Evolutionary conservation across 2,797 vertebrate species (phyloP), one percentile per base, ranked within the genome.

Genomic region (Poeciliopsis presidionis): DNA sequence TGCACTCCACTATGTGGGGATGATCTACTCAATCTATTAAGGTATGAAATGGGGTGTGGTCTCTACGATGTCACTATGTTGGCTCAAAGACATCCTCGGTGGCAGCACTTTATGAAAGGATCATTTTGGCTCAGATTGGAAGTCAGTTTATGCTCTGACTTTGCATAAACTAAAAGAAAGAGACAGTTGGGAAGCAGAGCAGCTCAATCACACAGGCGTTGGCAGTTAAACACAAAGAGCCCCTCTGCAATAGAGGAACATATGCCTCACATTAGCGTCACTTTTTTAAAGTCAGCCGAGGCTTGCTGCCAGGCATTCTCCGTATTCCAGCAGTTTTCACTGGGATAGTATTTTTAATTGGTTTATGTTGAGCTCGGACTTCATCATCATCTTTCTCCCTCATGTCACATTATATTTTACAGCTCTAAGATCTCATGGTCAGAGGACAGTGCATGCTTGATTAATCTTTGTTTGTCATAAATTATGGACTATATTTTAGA

Each of bases 51-150:
- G 90, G 79, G 72, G 87, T 87, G 82, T 59, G 77, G 79, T 51
- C 84, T 82, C 83, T 95, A 94, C 91, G 89, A 94, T 25, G 86
- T 90, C 69, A 93, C 95, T 93, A 84, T 81, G 79, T 93, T 93
- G 94, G 90, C 89, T 90, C 89, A 89, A 90, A 90, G 86, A 89
- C 88, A 82, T 88, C 92, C 89, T 94, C 91, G 93, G 86, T 76
- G 87, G 85, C 88, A 89, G 88, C 92, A 93, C 89, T 59, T 76
- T 77, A 81, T 80, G 88, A 94, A 91, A 81, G 43, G 79, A 78
- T 89, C 78, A 61, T 83, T 90, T 93, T 89, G 85, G 81, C 84
- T 88, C 65, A 57, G 41, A 83, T 78, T 55, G 81, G 81, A 88
- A 72, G 36, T 39, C 36, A 39, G 36, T 39, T 39, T 39, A 39